A percentile compares a stretch with the other conserved stretches of the same genome.
phyloP scores from a whole-genome alignment of 2,113 vertebrate genomes.

The Clarias magur region DNA sequence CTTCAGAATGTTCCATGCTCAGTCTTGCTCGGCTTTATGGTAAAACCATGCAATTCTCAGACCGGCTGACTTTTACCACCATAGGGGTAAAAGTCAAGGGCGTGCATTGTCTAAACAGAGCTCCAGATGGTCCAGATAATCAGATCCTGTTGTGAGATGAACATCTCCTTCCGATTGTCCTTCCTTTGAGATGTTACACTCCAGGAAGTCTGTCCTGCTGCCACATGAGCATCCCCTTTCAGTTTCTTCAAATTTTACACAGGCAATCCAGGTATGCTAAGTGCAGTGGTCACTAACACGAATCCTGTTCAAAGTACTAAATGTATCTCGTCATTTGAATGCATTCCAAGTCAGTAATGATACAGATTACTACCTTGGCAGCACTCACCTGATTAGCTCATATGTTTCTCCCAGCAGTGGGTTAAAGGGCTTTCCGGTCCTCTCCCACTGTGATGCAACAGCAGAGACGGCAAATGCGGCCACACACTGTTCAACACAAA shows the following conservation, averaged over 20 bases:
- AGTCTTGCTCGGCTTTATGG: neutral
- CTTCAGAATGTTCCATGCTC: neutral
- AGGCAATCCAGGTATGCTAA: neutral
- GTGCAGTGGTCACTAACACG: neutral
- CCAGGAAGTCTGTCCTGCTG: neutral
- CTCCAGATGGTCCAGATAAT: neutral
- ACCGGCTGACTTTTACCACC: too few species aligned
- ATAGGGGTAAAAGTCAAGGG: neutral
- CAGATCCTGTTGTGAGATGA: neutral
- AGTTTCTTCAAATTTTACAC: neutral
- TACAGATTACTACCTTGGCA: neutral
- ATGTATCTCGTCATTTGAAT: neutral
- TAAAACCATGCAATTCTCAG: neutral
- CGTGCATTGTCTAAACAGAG: neutral
- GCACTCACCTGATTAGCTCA: slow-evolving; percentile 86
- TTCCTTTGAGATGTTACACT: neutral
- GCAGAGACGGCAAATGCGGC: slow-evolving; percentile 97
- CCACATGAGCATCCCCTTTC: neutral
- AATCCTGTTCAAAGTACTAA: neutral
- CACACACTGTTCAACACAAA: slow-evolving; percentile 77
- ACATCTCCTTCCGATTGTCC: neutral
- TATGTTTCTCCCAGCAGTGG: slow-evolving; percentile 94
- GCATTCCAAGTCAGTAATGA: neutral
- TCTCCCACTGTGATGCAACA: slow-evolving; percentile 96
- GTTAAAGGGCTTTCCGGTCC: slow-evolving; percentile 97